Conservation (phyloP, 2,113 vertebrate genomes). For the Nycticebus coucang region DNA sequence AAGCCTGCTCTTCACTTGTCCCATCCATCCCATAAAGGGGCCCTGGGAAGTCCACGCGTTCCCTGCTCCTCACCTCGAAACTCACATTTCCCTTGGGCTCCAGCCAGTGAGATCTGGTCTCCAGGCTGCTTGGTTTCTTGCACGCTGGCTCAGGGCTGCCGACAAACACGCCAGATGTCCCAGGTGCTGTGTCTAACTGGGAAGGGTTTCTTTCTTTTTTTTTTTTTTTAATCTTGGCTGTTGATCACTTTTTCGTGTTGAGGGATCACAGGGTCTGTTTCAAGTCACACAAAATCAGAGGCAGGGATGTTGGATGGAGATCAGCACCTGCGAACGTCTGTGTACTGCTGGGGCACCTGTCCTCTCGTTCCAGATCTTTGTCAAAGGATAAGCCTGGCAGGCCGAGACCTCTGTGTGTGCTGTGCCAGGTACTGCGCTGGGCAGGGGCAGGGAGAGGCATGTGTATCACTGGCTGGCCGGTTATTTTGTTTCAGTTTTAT, state of each 20-base stretch:
- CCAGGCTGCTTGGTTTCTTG: accelerated
- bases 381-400: not conserved
- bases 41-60: accelerated
- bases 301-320: accelerated
- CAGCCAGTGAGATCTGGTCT: slow-evolving; percentile 82
- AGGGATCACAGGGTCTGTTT: too few species aligned
- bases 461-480: accelerated
- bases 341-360: too few species aligned
- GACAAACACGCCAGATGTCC: not conserved
- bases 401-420: too few species aligned
- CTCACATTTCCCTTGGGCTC: slow-evolving; percentile 71
- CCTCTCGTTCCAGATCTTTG: not conserved
- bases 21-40: too few species aligned
- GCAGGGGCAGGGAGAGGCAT: accelerated
- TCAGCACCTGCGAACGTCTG: not conserved
- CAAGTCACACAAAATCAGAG: not conserved
- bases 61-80: accelerated
- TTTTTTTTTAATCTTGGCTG: not conserved
- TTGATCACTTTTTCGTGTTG: not conserved
- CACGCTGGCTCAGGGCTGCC: accelerated
- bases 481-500: not conserved
- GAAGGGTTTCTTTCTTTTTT: not conserved
- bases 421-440: not conserved
- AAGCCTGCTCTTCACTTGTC: accelerated
- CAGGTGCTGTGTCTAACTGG: not conserved